Evolutionary conservation across 2,888 invertebrate genomes (phyloP).

Genomic region (Chrysotoxum bicinctum): DNA sequence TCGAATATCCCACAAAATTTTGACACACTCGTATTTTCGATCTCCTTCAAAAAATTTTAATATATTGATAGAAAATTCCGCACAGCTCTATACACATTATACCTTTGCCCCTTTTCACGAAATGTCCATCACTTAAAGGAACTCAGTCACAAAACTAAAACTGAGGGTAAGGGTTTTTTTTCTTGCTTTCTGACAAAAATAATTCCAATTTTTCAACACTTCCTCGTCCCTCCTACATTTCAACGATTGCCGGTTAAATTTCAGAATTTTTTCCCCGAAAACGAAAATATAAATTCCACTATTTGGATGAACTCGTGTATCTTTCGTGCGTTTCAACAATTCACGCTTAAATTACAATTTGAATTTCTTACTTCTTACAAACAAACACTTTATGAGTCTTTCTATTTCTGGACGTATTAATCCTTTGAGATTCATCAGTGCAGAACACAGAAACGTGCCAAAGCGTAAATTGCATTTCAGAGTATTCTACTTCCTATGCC

Average conservation of each 20-base stretch:
- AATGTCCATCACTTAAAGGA: conserved; percentile 33
- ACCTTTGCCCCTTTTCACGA: conserved; percentile 17
- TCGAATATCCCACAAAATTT: too few relatives aligned
- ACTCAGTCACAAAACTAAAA: not conserved
- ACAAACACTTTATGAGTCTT: not conserved
- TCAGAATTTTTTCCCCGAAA: conserved; percentile 28
- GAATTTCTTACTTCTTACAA: not conserved
- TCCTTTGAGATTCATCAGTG: conserved; percentile 57
- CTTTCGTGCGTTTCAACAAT: conserved; percentile 21
- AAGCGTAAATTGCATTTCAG: conserved; percentile 66
- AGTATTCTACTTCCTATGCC: conserved; percentile 23
- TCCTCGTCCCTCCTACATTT: not conserved
- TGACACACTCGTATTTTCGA: too few relatives aligned
- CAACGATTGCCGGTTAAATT: conserved; percentile 41
- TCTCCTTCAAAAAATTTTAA: too few relatives aligned
- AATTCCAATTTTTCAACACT: conserved; percentile 39
- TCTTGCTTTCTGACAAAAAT: conserved; percentile 36
- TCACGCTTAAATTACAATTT: conserved; percentile 43
- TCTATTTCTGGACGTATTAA: conserved; percentile 30
- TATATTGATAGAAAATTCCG: not conserved
- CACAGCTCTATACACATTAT: not conserved
- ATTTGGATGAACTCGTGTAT: conserved; percentile 8
- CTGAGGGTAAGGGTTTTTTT: conserved; percentile 34
- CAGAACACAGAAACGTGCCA: conserved; percentile 64
- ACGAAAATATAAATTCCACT: not conserved